Percentiles rank a stretch among this genome's conserved stretches.
Evolutionary conservation across 2,888 invertebrate species (phyloP).

Genomic region (Galerucella pusilla): DNA sequence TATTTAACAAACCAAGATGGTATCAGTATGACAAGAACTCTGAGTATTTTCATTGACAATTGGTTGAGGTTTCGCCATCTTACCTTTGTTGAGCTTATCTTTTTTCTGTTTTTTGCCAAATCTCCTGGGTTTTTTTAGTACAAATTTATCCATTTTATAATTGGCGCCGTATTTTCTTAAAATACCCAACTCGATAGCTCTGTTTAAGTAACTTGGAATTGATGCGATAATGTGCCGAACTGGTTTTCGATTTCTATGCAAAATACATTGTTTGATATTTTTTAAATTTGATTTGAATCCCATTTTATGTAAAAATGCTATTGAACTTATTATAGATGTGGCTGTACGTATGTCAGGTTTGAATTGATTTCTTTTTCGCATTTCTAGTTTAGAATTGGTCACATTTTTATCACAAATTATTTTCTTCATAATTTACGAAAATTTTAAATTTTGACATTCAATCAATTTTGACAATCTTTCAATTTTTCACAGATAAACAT

Average conservation of each 20-base stretch:
- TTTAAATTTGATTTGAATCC: slow-evolving; percentile 40
- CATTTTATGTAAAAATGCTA: slow-evolving; percentile 48
- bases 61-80: slow-evolving; percentile 34
- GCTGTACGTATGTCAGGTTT: slow-evolving; percentile 48
- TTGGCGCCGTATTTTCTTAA: slow-evolving; percentile 43
- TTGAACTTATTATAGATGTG: slow-evolving; percentile 46
- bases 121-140: slow-evolving; percentile 36
- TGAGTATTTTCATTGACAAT: slow-evolving; percentile 8
- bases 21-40: background rate
- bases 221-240: slow-evolving; percentile 34
- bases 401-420: background rate
- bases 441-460: background rate
- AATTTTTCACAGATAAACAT: slow-evolving; percentile 5
- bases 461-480: slow-evolving; percentile 2
- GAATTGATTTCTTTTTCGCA: slow-evolving; percentile 33
- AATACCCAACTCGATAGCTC: slow-evolving; percentile 49
- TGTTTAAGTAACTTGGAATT: slow-evolving; percentile 44
- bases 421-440: slow-evolving; percentile 5
- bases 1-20: background rate
- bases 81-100: slow-evolving; percentile 21
- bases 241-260: slow-evolving; percentile 43
- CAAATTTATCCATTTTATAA: slow-evolving; percentile 45
- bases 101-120: slow-evolving; percentile 23
- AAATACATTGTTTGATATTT: slow-evolving; percentile 47
- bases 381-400: background rate